Evolutionary conservation across 2,113 vertebrate genomes (phyloP).

Genomic region (Podilymbus podiceps): DNA sequence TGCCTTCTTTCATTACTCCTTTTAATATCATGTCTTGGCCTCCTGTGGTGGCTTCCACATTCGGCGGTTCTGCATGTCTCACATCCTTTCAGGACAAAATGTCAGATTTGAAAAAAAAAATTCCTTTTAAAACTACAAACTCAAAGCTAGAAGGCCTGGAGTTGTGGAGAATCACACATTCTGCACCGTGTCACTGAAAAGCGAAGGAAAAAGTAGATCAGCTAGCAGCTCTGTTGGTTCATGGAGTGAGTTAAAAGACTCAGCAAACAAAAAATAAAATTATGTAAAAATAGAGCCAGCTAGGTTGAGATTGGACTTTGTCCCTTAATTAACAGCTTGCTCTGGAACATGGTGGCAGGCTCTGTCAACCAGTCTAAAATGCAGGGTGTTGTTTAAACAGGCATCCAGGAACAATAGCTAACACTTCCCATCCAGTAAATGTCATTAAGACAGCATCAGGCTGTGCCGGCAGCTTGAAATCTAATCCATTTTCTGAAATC

Average conservation of each 20-base stretch:
- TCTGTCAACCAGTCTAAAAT: neutral
- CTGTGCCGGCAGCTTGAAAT: neutral
- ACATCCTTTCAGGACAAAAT: constrained; percentile 51
- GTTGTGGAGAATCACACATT: neutral
- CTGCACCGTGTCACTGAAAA: neutral
- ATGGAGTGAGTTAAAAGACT: neutral
- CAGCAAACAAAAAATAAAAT: constrained; percentile 35
- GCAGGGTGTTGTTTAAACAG: constrained; percentile 18
- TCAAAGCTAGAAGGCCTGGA: constrained; percentile 15
- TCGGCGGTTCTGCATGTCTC: neutral
- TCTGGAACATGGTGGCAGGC: neutral
- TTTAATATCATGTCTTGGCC: constrained; percentile 42
- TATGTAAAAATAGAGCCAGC: constrained; percentile 10
- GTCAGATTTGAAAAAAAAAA: neutral
- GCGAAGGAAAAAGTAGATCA: neutral
- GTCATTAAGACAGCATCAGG: neutral
- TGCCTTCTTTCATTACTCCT: constrained; percentile 58
- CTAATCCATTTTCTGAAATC: neutral
- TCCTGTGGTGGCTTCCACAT: constrained; percentile 40
- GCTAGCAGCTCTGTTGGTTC: neutral
- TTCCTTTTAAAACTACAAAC: constrained; percentile 14
- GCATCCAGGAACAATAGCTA: constrained; percentile 15
- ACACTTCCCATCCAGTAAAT: neutral
- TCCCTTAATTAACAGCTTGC: constrained; percentile 47
- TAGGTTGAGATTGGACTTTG: constrained; percentile 36